Percentiles rank a stretch among this genome's conserved stretches.
Conservation (phyloP, 2,888 invertebrate species). For the Caprella mutica region DNA sequence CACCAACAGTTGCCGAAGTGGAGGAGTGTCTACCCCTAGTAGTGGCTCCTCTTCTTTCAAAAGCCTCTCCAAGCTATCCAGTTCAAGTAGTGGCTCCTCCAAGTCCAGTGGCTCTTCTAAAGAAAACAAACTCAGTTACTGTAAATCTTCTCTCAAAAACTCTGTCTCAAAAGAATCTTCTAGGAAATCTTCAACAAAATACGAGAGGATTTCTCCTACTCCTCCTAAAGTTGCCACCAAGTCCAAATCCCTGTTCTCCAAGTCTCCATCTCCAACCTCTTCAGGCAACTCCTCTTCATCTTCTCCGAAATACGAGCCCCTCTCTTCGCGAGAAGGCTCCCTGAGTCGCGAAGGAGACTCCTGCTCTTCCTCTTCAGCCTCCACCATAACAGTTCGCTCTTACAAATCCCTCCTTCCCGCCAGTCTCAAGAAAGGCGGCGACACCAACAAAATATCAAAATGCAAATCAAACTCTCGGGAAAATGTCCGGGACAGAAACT, state of each 20-base stretch:
- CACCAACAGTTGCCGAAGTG: not conserved
- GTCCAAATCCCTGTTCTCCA: slow-evolving; percentile 1
- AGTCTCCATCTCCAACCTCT: not conserved
- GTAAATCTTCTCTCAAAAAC: not conserved
- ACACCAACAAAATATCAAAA: not conserved
- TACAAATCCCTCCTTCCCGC: slow-evolving; percentile 4
- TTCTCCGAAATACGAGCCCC: not conserved
- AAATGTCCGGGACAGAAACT: not conserved
- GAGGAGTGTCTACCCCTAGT: not conserved
- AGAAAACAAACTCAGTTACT: not conserved
- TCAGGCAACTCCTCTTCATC: not conserved
- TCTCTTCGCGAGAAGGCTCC: slow-evolving; percentile 5
- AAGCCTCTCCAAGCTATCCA: no score
- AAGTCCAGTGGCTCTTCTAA: not conserved
- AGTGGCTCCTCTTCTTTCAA: not conserved
- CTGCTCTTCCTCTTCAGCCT: slow-evolving; percentile 5
- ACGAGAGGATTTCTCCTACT: not conserved
- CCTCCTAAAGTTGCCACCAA: not conserved
- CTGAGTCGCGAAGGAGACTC: not conserved
- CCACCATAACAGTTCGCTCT: slow-evolving; percentile 1
- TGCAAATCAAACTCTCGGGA: not conserved
- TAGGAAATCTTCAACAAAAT: no score
- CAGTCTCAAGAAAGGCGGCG: not conserved
- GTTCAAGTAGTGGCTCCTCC: no score
- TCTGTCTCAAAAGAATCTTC: no score